Percentiles rank a stretch among this genome's conserved stretches.
Evolutionary conservation across 2,888 invertebrate genomes (phyloP).

Genomic region (Sinodicranocentrus sp.): DNA sequence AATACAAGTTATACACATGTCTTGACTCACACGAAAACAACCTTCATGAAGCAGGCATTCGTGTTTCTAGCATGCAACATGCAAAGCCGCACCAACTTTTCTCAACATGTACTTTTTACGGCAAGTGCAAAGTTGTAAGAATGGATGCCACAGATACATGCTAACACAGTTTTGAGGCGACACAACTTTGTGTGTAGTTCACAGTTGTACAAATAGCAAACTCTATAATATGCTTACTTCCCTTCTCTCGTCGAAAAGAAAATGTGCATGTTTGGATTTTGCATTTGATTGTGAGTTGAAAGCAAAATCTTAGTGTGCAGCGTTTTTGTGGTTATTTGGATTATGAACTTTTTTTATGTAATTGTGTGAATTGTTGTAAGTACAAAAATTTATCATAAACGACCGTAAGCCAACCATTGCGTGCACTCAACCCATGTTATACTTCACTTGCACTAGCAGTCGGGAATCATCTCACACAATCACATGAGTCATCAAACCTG

Average conservation of each 20-base stretch:
- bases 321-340: not conserved
- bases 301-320: not conserved
- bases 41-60: not conserved
- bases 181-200: not conserved
- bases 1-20: too few species aligned
- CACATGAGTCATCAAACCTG: not conserved
- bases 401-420: not conserved
- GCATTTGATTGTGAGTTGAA: not conserved
- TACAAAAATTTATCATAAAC: not conserved
- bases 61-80: not conserved
- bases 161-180: constrained; percentile 12
- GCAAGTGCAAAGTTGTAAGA: constrained; percentile 3
- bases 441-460: not conserved
- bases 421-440: constrained; percentile 3
- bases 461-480: not conserved
- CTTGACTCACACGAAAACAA: too few species aligned
- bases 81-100: not conserved
- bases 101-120: not conserved
- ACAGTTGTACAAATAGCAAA: not conserved
- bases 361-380: not conserved
- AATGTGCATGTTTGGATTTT: not conserved
- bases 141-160: constrained; percentile 22
- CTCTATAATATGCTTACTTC: not conserved
- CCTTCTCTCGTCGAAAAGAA: not conserved
- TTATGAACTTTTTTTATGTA: not conserved